Percentiles rank a stretch among this genome's conserved stretches.
These are phyloP conservation scores for Hyperopisus bebe DNA, from an alignment of 2,113 vertebrate species.

Conservation along the genomic window DNA sequence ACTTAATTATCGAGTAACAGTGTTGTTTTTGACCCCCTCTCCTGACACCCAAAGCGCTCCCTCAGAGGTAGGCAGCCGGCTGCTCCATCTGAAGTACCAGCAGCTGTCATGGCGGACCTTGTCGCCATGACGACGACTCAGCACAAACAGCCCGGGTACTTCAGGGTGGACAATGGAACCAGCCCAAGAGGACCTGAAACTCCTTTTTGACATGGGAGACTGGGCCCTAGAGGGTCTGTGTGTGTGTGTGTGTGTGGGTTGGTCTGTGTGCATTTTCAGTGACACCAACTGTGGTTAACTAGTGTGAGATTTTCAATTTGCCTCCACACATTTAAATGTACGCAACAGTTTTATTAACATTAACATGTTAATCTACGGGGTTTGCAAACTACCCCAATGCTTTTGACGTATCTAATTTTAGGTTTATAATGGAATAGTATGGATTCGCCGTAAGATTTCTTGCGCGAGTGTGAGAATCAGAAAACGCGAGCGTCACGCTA, in stretches of 20 bases:
- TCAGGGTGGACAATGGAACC: conserved; percentile 37
- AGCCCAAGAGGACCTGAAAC: neutral
- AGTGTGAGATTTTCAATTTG: too few species aligned
- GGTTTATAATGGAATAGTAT: neutral
- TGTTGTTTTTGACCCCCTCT: neutral
- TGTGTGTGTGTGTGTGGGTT: neutral
- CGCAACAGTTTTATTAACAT: neutral
- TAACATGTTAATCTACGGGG: neutral
- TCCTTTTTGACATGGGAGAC: neutral
- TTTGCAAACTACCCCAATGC: neutral
- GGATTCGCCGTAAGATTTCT: neutral
- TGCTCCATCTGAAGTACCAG: neutral
- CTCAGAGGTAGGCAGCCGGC: neutral
- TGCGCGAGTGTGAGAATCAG: neutral
- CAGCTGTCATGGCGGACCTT: neutral
- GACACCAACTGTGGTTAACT: neutral
- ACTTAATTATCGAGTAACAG: neutral
- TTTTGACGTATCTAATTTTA: neutral
- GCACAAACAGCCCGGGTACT: conserved; percentile 35
- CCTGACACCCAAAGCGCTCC: neutral
- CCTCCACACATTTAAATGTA: neutral
- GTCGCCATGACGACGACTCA: conserved; percentile 9
- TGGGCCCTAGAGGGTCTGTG: neutral
- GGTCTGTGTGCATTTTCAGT: neutral
- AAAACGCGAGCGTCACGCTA: neutral